Conservation (phyloP, 2,113 vertebrate genomes). For the Eulemur macaco region DNA sequence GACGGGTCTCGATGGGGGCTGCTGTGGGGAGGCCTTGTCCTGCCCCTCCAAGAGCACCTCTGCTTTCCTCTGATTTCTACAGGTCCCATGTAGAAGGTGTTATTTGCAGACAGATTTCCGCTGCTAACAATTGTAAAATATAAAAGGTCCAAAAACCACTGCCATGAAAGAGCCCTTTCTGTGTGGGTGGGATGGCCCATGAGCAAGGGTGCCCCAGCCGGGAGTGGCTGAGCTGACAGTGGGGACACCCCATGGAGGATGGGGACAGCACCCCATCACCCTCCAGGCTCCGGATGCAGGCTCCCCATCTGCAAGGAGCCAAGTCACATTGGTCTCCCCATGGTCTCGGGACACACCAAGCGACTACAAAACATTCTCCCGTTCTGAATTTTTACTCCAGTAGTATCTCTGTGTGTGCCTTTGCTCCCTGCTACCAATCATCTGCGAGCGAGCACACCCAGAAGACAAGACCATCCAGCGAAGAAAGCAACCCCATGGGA, state of each 20-base stretch:
- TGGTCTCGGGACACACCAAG: not conserved
- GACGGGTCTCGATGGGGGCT: not conserved
- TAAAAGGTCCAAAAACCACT: not conserved
- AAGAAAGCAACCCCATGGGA: not conserved
- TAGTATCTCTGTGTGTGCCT: not conserved
- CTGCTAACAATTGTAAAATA: not conserved
- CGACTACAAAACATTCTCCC: too few species aligned
- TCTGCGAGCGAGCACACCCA: rapidly evolving
- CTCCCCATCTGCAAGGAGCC: not conserved
- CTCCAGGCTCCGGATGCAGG: rapidly evolving
- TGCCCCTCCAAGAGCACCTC: not conserved
- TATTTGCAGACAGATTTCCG: not conserved
- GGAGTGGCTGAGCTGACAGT: too few species aligned
- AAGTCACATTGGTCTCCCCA: not conserved
- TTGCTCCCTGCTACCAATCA: not conserved
- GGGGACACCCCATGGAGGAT: not conserved
- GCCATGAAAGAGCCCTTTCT: not conserved
- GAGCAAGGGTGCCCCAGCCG: not conserved
- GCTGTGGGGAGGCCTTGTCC: not conserved
- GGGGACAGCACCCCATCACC: not conserved
- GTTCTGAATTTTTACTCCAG: not conserved
- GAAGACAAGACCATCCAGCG: rapidly evolving
- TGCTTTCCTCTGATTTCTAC: not conserved
- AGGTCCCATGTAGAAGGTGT: not conserved
- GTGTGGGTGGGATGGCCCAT: not conserved